Base-by-base conservation (phyloP, 2,888 invertebrate genomes). In the Nudaria mundana region DNA sequence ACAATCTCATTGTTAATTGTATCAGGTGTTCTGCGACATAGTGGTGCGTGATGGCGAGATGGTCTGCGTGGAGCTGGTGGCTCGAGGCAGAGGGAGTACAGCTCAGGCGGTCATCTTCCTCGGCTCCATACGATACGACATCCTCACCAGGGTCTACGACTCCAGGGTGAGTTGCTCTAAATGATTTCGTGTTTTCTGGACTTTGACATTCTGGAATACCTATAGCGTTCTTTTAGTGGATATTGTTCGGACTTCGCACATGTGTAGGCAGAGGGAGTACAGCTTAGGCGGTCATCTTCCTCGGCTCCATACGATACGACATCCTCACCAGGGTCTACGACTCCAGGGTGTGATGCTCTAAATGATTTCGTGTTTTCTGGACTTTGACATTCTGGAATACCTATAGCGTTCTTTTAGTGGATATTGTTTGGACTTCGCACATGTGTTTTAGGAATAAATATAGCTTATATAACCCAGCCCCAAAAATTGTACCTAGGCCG, bases 21-120 rank as follows among this genome's bases (percentile, higher is more conserved):
- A n/a, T 26, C 74, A 88, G 88, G 93, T 98, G 48, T 99, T 99
- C 91, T 95, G 95, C 87, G 98, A 99, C 89, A 97, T 99, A 72
- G 91, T 98, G 71, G 98, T 99, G 20, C 92, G 98, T 30, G 99
- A 99, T 85, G 98, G 98, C 0, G 99, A 99, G 90, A 97, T 98
- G 95, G 98, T 99, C 38, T 98, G 98, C 84, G 98, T 99, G 44
- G 99, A 99, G 84, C 88, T 99, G 70, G 96, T 98, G 41, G 99
- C 98, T 38, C 92, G 94, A 25, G 98, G 99, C 71, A 92, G 96
- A 2, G 93, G 94, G 73, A 95, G 93, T 35, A 91, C 93, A 18
- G 93, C 95, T 30, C 97, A 97, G 79, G 96, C 97, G 14, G 98
- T 98, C 59, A 94, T 99, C 65, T 99, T 99, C 84, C 92, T 98